Percentiles rank a stretch among this genome's conserved stretches.
Evolutionary conservation across 1,140 invertebrate species (phyloP).

Genomic region (Drosophila athabasca): DNA sequence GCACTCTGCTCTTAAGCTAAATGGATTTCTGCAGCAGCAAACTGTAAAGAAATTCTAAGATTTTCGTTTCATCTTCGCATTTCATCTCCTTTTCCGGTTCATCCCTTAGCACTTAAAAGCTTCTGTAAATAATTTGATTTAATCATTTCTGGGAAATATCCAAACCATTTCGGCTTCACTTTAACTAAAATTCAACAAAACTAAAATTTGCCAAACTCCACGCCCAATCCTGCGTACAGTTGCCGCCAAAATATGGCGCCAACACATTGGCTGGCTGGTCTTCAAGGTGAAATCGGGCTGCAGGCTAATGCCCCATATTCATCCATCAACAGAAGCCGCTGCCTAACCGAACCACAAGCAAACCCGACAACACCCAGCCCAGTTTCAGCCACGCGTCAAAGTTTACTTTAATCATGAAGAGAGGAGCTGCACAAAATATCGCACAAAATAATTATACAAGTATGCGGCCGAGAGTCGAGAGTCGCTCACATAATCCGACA

Average conservation of each 20-base stretch:
- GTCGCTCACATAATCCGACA: slow-evolving; percentile 19
- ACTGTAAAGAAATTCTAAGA: no score
- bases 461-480: slow-evolving; percentile 3
- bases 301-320: slow-evolving; percentile 48
- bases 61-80: no score
- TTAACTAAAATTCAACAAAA: no score
- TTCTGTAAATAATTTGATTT: no score
- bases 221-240: slow-evolving; percentile 42
- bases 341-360: not conserved
- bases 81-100: no score
- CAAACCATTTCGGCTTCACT: no score
- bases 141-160: no score
- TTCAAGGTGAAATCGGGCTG: slow-evolving; percentile 48
- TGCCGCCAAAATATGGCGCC: slow-evolving; percentile 18
- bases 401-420: slow-evolving; percentile 50
- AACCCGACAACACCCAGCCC: slow-evolving; percentile 31
- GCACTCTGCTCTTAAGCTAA: no score
- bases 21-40: no score
- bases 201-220: not conserved
- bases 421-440: slow-evolving; percentile 43
- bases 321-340: not conserved
- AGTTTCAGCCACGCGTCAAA: slow-evolving; percentile 63
- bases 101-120: no score
- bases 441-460: slow-evolving; percentile 53
- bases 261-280: not conserved